Evolutionary conservation across 2,113 vertebrate species (phyloP), one percentile per base, ranked within the genome.

Genomic region (Picathartes gymnocephalus): DNA sequence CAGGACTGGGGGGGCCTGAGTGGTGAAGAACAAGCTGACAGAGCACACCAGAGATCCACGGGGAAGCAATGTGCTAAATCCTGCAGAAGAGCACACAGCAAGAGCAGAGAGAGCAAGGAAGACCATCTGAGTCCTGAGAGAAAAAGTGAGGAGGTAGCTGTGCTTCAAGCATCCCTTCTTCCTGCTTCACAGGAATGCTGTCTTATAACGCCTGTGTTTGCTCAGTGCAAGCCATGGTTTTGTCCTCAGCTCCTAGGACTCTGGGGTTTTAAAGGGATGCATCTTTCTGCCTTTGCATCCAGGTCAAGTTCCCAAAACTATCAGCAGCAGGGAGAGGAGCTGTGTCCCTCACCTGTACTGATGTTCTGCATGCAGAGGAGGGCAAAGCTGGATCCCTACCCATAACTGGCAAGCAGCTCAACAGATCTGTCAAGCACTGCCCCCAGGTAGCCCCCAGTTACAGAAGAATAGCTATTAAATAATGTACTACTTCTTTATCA

Each of bases 1-100:
- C 16, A 45, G 39, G 45, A 66, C 21, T 6, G 15, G 20, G 21
- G 21, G 20, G 3, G 2, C 5, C 14, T 37, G 30, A 18, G 37
- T 4, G 23, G 15, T 13, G 31, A 81, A 57, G 11, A 57, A 12
- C 40, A 88, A 65, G 14, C 7, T 79, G 68, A 79, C 10, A 78
- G 37, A 1, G n/a, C 21, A 30, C 39, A 23, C 4, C 18, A 57
- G 23, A 47, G 45, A 42, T 23, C 6, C 1, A 0, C 15, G n/a
- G 53, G 22, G 64, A 42, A 30, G 8, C 9, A 28, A 13, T 1
- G 2, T 17, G 13, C 20, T 53, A 40, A 81, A 50, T 45, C n/a
- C 61, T 68, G 45, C 42, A 27, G 44, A 31, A 39, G 66, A n/a
- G 20, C 37, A 57, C 8, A 42, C 15, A 42, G 28, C 22, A 42